Conservation (phyloP, 1,140 invertebrate species). For the Tetranychus urticae region DNA sequence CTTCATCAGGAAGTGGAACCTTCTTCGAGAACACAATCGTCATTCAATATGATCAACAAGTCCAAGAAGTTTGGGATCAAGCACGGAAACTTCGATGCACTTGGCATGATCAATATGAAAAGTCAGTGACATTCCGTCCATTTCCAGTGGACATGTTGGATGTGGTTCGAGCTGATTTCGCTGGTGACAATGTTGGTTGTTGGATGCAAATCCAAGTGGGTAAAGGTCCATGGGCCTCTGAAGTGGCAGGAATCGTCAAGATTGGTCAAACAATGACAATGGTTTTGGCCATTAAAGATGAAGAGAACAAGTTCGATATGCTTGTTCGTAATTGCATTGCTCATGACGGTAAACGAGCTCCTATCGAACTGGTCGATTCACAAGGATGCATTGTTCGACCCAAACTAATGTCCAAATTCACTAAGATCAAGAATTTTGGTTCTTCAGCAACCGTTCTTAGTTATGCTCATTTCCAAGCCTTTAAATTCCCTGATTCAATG, state of each 20-base stretch:
- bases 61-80: conserved; percentile 78
- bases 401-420: conserved; percentile 78
- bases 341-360: conserved; percentile 70
- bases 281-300: conserved; percentile 80
- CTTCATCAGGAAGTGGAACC: conserved; percentile 59
- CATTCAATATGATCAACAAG: conserved; percentile 76
- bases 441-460: conserved; percentile 74
- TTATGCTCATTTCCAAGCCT: conserved; percentile 57
- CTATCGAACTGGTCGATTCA: conserved; percentile 73
- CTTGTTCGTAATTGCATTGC: conserved; percentile 76
- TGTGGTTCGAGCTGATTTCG: conserved; percentile 72
- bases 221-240: conserved; percentile 77
- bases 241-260: conserved; percentile 79
- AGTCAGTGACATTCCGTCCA: conserved; percentile 74
- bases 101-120: conserved; percentile 88
- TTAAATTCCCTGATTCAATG: conserved; percentile 16
- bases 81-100: conserved; percentile 71
- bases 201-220: conserved; percentile 33
- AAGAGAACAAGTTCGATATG: conserved; percentile 88
- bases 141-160: conserved; percentile 89
- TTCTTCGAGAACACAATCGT: conserved; percentile 88
- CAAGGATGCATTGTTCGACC: conserved; percentile 70
- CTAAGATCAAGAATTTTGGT: conserved; percentile 86
- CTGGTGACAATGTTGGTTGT: conserved; percentile 79
- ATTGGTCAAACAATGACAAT: conserved; percentile 90